A percentile compares a stretch with the other conserved stretches of the same genome.
phyloP scores from a whole-genome alignment of 2,888 invertebrate species.

The Choristoneura rosaceana region DNA sequence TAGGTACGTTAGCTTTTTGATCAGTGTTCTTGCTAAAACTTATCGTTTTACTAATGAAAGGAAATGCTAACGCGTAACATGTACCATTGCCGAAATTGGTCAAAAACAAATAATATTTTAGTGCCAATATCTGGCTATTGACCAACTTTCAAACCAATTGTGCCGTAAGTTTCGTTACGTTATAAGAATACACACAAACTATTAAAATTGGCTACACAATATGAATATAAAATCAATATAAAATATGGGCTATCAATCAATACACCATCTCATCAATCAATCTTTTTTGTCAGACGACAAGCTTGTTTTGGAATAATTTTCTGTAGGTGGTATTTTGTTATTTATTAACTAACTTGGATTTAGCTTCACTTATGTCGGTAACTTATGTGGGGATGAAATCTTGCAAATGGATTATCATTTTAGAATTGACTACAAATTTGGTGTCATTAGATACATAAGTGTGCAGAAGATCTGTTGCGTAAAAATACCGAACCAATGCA shows the following conservation, averaged over 20 bases:
- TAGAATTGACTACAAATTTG: too few relatives aligned
- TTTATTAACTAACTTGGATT: neutral
- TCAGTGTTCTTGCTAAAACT: constrained; percentile 3
- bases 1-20: too few relatives aligned
- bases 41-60: constrained; percentile 1
- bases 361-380: too few relatives aligned
- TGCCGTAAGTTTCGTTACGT: neutral
- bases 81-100: neutral
- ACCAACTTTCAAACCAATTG: neutral
- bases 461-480: too few relatives aligned
- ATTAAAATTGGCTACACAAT: constrained; percentile 1
- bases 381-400: too few relatives aligned
- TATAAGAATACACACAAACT: constrained; percentile 4
- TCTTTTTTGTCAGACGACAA: constrained; percentile 10
- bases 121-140: neutral
- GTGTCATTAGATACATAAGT: too few relatives aligned
- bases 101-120: neutral
- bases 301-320: constrained; percentile 5
- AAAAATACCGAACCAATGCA: too few relatives aligned
- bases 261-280: constrained; percentile 5
- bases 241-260: constrained; percentile 6
- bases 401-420: too few relatives aligned
- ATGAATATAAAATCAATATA: constrained; percentile 10
- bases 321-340: constrained; percentile 7
- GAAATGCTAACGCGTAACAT: neutral